phyloP scores from a whole-genome alignment of 2,113 vertebrate species.

The Vicugna pacos region DNA sequence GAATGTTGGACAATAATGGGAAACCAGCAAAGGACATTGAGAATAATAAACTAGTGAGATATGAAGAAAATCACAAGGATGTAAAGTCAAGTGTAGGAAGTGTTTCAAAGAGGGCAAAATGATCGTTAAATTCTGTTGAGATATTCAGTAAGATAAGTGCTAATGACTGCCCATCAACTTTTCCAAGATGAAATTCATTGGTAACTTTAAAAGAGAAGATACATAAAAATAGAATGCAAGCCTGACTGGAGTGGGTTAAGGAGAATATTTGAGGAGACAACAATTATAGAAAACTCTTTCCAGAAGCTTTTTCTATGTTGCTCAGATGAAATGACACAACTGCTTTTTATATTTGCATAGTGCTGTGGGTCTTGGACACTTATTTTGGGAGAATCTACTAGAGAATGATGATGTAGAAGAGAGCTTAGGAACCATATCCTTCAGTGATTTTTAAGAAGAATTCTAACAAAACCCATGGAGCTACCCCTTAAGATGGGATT shows the following conservation, averaged over 20 bases:
- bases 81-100: neutral
- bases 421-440: neutral
- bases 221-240: neutral
- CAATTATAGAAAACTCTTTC: neutral
- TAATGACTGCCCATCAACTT: neutral
- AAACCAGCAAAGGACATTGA: neutral
- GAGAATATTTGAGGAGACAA: neutral
- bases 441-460: neutral
- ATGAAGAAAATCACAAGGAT: neutral
- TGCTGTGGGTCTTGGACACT: constrained; percentile 31
- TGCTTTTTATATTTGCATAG: neutral
- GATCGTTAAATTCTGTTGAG: neutral
- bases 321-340: neutral
- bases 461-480: neutral
- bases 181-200: neutral
- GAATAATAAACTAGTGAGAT: neutral
- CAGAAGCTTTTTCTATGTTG: neutral
- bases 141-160: neutral
- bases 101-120: neutral
- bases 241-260: no score
- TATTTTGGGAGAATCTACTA: constrained; percentile 44
- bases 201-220: neutral
- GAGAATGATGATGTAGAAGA: neutral
- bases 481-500: neutral
- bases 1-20: neutral